Base-by-base conservation (phyloP, 2,888 invertebrate genomes). In the Nomada fucata region DNA sequence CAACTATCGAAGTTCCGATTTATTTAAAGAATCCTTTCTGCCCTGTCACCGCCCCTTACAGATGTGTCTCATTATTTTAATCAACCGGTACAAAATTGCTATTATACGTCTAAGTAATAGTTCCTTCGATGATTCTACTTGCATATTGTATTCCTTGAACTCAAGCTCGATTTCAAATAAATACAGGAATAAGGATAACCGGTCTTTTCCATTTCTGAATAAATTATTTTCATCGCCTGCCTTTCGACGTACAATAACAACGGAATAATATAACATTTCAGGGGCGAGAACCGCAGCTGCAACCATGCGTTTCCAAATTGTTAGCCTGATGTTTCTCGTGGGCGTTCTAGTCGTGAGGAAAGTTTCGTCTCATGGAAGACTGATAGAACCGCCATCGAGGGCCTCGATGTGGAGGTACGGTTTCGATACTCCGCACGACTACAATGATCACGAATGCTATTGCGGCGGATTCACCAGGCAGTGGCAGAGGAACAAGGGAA, bases 321-420 rank as follows among this genome's bases (percentile, higher is more conserved):
- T 89, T 71, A 71, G 78, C 59, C 59, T 86, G 26, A 60, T 79
- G 52, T 52, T 88, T 13, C 15, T 90, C 57, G 71, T 20, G 36
- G 79, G 76, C 44, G 77, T 85, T 29, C 82, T 89, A 64, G 75
- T 90, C 71, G 82, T 92, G 74, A 81, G 60, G 63, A 88, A 89
- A 64, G 95, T 95, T 64, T 93, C 93, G 83, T 95, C 95, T 18
- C 97, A 97, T 93, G 97, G 97, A 52, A 95, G 97, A 89, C 95
- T 97, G 78, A 96, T 97, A 77, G 98, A 98, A 92, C 98, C 98
- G 0, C 98, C 98, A 1, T 97, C 97, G 69, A 95, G 98, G 80
- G 97, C 97, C 9, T 97, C 97, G 0, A 97, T 97, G 90, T 98
- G 98, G 98, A 95, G 98, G 86, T 98, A 96, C 94, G 98, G 98